Base-by-base conservation (phyloP, 2,888 invertebrate genomes). In the Pteria penguin region DNA sequence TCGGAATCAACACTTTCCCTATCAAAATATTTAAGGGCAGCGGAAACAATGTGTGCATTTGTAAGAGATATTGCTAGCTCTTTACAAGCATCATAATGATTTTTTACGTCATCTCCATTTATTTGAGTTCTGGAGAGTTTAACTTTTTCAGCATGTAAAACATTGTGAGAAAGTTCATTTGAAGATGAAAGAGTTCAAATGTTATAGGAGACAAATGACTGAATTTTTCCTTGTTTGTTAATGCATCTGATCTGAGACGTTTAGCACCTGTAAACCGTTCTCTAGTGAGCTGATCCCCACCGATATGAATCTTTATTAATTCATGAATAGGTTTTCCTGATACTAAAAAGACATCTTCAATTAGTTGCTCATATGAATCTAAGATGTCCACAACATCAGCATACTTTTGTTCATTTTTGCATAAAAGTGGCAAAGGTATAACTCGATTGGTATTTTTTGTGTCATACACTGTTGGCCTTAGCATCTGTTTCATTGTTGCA, bases 331-430 rank as follows among this genome's bases (percentile, higher is more conserved):
- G 2, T 52, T 32, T 31, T 24, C 33, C 29, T n/a, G 72, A 72
- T 24, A 55, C 31, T 1, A 14, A n/a, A 58, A 52, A 71, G 0
- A 74, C 65, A 11, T 78, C 58, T n/a, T 24, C 22, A 2, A 81
- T 26, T 26, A 69, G 8, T 11, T 73, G 18, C 72, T 80, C 76
- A 61, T 81, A 82, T 18, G 26, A 57, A 5, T 75, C 70, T 55
- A 81, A n/a, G 8, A 82, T 79, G 8, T 79, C 70, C 5, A 77
- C 76, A 2, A 79, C 79, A 60, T 82, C 81, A 45, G 63, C 55
- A 54, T 79, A 76, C 1, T 72, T 29, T 33, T 79, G 73, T 63
- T 82, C 82, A 66, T 79, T 82, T 32, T 72, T 70, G 18, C 22
- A 60, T 22, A 77, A 36, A n/a, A 75, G 69, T 4, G 72, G 72